Percentiles rank a stretch among this genome's conserved stretches.
These are phyloP conservation scores for Heliconius hortense DNA, from an alignment of 2,888 invertebrate species.

Conservation along the genomic window DNA sequence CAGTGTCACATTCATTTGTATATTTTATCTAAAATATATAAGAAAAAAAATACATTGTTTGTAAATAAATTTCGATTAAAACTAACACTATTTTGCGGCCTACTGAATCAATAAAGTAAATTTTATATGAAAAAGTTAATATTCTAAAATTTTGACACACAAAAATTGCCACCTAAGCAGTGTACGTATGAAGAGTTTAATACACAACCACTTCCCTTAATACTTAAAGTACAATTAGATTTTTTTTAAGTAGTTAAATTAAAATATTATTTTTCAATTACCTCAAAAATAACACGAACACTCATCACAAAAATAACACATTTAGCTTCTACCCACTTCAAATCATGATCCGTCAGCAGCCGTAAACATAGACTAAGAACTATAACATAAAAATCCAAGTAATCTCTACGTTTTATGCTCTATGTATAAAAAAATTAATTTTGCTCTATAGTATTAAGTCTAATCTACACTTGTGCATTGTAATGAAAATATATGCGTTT, in stretches of 20 bases:
- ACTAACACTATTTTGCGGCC: background rate
- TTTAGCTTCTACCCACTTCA: constrained; percentile 74
- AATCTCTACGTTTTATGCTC: constrained; percentile 14
- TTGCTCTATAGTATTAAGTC: constrained; percentile 9
- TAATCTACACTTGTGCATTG: background rate
- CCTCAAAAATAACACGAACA: constrained; percentile 77
- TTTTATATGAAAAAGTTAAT: constrained; percentile 43
- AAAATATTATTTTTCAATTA: constrained; percentile 52
- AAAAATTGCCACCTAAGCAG: constrained; percentile 78
- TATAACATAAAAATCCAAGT: constrained; percentile 16
- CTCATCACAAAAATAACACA: constrained; percentile 80
- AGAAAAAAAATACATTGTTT: background rate
- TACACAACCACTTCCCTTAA: constrained; percentile 29
- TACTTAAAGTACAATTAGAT: constrained; percentile 14
- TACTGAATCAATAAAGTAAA: constrained; percentile 1
- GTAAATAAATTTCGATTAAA: background rate
- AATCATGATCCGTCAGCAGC: constrained; percentile 77
- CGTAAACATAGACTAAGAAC: constrained; percentile 41
- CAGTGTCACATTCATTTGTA: constrained; percentile 37
- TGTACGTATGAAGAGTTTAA: constrained; percentile 46
- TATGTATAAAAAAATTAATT: background rate
- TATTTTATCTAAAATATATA: constrained; percentile 29
- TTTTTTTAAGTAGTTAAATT: constrained; percentile 11
- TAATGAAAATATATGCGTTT: background rate
- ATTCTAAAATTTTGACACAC: constrained; percentile 62